These are phyloP conservation scores for Oenanthe oenanthe DNA, from an alignment of 2,113 vertebrate species.

Conservation along the genomic window DNA sequence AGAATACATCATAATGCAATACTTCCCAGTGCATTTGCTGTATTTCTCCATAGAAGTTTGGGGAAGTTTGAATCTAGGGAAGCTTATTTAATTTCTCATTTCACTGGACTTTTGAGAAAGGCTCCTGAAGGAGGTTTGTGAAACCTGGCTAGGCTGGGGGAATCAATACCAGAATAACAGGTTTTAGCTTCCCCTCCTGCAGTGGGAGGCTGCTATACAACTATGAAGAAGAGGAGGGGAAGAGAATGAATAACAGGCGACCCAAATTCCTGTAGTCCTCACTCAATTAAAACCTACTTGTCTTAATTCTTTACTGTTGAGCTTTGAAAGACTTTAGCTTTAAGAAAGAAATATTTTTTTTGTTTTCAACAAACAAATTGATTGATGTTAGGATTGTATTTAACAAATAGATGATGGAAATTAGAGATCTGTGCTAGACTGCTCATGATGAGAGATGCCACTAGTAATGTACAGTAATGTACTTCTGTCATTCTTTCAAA, in stretches of 20 bases:
- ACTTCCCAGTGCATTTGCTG: neutral
- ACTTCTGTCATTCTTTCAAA: neutral
- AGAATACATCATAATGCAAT: neutral
- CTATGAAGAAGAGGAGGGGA: neutral
- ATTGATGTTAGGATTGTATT: neutral
- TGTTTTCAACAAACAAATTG: neutral
- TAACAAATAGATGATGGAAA: neutral
- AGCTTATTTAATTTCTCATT: neutral
- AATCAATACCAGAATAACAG: neutral
- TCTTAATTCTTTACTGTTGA: neutral
- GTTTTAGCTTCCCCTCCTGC: neutral
- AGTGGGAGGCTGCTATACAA: neutral
- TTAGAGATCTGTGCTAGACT: neutral
- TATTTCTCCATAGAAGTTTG: neutral
- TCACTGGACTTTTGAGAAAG: neutral
- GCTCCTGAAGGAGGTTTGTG: neutral
- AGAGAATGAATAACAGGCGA: neutral
- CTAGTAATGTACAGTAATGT: neutral
- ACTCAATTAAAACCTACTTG: neutral
- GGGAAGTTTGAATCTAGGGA: neutral
- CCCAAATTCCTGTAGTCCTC: neutral
- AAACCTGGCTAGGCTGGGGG: neutral
- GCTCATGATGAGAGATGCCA: neutral
- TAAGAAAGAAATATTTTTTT: neutral
- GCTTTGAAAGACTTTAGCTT: neutral